Evolutionary conservation across 1,140 invertebrate genomes (phyloP), one percentile per base, ranked within the genome.

Genomic region (Diuraphis noxia): DNA sequence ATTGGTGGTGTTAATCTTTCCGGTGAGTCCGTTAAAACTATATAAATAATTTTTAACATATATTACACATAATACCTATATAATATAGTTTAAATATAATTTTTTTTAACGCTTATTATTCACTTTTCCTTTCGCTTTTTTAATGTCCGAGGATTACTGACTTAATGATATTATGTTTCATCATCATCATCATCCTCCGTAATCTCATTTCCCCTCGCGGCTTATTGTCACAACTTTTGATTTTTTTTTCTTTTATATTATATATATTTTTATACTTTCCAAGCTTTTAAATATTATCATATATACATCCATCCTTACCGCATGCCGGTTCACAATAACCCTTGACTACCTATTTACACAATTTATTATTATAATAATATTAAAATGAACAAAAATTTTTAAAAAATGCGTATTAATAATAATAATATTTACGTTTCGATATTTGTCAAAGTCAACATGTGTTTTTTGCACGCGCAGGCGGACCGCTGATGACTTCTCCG

Each of bases 1-100:
- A 91, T 82, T 91, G 89, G 89, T 91, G 89, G 72, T 91, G 77
- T 91, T 81, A 46, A 91, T 91, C 72, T 91, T 91, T 91, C 89
- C 81, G 89, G 89, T 91, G 89, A 91, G 89, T 91, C 43, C 89
- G 89, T 91, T 79, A 38, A 82, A 81, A 82, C 88, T 89, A 88
- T 72, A 88, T 91, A 91, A 38, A 81, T 79, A 77, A 90, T 90
- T 79, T 77, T 88, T 90, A 79, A 36, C n/a, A 90, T 82, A 25
- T 56, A 56, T 56, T 79, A 90, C 41, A 49, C 49, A 36, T 90
- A 91, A 41, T 88, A 43, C n/a, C n/a, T n/a, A 88, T 63, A 63
- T 10, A 36, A 17, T n/a, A n/a, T 72, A 72, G n/a, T 49, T 86
- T 86, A 52, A 25, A 43, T 40, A 13, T 21, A 21, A 17, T 43